Evolutionary conservation across 2,888 invertebrate genomes (phyloP), one percentile per base, ranked within the genome.

Genomic region (Meghimatium bilineatum): DNA sequence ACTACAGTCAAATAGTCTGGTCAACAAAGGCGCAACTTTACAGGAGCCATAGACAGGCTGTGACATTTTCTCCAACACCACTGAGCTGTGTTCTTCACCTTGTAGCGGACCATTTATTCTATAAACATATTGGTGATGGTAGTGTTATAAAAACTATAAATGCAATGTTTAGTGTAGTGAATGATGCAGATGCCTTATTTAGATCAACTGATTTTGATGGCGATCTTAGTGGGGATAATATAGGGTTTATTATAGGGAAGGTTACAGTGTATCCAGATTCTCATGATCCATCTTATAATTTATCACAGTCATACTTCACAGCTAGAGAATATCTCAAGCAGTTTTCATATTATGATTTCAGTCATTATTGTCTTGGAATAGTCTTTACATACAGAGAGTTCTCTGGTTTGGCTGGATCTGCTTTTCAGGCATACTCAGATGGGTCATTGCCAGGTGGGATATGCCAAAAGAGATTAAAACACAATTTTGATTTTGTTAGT

Each of bases 141-240:
- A 86, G 86, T 74, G 76, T 89, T 1, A 71, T 81, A 26, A 83
- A 67, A 29, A 89, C 92, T 17, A 85, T 90, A 10, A 84, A 88
- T 34, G 90, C 90, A 80, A 88, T 93, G 86, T 82, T 89, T 14
- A 89, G 89, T 76, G 86, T 89, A 6, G 87, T 91, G 0, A 88
- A 86, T n/a, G 90, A 91, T 82, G 89, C 91, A 20, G 90, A 93
- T 84, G 81, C 87, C 3, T 89, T 92, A 23, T 92, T 92, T 81
- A 88, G 92, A 29, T 85, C 87, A 26, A 91, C 92, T 8, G 92
- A 92, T 81, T 93, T 93, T 79, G 88, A 91, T 85, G 92, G 90
- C 0, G 91, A 92, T 76, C 91, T 90, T 0, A 71, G 83, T 12
- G 90, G 90, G 36, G 92, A 93, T 85, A 91, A 92, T 44, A 87